These are phyloP conservation scores for Palloptera scutellata DNA, from an alignment of 2,888 invertebrate genomes.

Conservation along the genomic window DNA sequence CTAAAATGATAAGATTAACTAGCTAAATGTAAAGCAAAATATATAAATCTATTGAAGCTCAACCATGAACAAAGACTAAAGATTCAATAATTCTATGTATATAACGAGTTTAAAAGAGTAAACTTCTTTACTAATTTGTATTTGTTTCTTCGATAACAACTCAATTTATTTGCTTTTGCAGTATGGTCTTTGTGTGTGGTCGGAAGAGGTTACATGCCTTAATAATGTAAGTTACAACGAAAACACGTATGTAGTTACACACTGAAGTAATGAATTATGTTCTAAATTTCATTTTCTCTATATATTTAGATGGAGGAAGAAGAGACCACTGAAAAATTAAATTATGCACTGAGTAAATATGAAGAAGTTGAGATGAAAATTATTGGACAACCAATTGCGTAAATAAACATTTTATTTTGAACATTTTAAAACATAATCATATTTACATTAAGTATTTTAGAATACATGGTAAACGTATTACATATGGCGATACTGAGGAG, in stretches of 20 bases:
- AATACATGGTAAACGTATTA: constrained; percentile 52
- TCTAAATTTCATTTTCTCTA: neutral
- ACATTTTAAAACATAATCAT: neutral
- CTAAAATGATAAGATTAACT: too few species aligned
- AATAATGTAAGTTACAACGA: constrained; percentile 6
- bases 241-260: too few species aligned
- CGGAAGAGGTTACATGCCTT: constrained; percentile 17
- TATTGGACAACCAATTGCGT: constrained; percentile 52
- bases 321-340: constrained; percentile 45
- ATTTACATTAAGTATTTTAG: constrained; percentile 37
- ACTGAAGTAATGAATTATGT: neutral
- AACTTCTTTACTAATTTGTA: too few species aligned
- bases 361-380: constrained; percentile 52
- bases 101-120: too few species aligned
- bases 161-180: neutral
- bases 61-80: too few species aligned
- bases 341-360: constrained; percentile 53
- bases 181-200: constrained; percentile 15
- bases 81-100: too few species aligned
- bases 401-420: constrained; percentile 34
- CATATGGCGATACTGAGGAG: constrained; percentile 48
- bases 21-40: too few species aligned
- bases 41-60: too few species aligned
- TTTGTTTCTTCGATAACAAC: too few species aligned
- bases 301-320: constrained; percentile 44